Percentiles rank a stretch among this genome's conserved stretches.
Conservation (phyloP, 1,140 invertebrate genomes). For the Tyrophagus putrescentiae region DNA sequence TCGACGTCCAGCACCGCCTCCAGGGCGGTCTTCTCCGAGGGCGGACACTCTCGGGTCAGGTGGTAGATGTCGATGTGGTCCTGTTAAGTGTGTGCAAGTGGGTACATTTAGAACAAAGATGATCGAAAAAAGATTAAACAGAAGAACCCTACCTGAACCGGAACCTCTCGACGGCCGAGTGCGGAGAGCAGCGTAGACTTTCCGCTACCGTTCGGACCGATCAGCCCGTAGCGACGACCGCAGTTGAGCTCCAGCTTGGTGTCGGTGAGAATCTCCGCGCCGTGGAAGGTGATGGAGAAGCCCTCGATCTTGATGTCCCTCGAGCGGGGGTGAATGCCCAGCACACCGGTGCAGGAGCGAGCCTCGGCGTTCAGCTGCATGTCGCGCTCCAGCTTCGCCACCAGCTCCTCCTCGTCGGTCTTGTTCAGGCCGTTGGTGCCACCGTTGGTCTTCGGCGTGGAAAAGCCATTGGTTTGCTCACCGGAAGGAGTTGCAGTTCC, state of each 20-base stretch:
- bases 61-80: constrained; percentile 96
- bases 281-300: constrained; percentile 95
- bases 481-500: no score
- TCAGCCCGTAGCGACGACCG: constrained; percentile 83
- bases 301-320: constrained; percentile 93
- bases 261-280: constrained; percentile 83
- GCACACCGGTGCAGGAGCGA: constrained; percentile 78
- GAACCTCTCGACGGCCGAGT: constrained; percentile 80
- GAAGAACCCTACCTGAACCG: no score
- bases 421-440: constrained; percentile 8
- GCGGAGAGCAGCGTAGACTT: constrained; percentile 85
- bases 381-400: constrained; percentile 72
- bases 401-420: constrained; percentile 51
- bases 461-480: not conserved
- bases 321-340: constrained; percentile 84
- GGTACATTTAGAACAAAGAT: no score
- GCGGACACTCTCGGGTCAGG: constrained; percentile 87
- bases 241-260: constrained; percentile 92
- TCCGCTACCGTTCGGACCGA: constrained; percentile 92
- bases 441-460: not conserved
- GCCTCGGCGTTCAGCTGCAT: constrained; percentile 80
- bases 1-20: constrained; percentile 98
- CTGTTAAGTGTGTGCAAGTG: no score
- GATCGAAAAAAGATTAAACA: no score
- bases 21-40: constrained; percentile 71